A percentile compares a stretch with the other conserved stretches of the same genome.
Evolutionary conservation across 35 echinoderm and acorn worm genomes (phyloP).

Genomic region (Apostichopus japonicus): DNA sequence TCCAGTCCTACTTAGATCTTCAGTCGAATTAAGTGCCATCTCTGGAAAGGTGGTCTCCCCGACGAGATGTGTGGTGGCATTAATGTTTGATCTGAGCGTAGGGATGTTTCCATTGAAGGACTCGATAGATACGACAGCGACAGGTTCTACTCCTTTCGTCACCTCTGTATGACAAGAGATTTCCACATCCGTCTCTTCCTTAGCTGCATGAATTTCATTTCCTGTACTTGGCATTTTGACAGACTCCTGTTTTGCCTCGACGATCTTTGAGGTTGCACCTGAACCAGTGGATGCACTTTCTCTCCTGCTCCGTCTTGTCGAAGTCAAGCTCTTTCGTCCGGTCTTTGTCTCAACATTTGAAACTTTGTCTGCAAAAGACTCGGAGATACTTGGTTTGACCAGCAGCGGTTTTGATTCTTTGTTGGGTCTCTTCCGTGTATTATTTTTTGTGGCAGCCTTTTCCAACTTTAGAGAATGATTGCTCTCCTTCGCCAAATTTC

Average conservation of each 20-base stretch:
- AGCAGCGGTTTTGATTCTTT: not conserved
- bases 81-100: not conserved
- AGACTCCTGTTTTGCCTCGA: not conserved
- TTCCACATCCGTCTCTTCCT: not conserved
- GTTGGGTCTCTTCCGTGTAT: not conserved
- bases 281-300: not conserved
- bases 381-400: not conserved
- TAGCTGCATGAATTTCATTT: not conserved
- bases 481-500: not conserved
- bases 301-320: not conserved
- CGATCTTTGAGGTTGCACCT: not conserved
- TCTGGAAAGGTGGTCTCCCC: not conserved
- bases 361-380: not conserved
- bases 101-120: conserved; percentile 25
- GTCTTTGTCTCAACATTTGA: not conserved
- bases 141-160: not conserved
- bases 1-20: not conserved
- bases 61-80: not conserved
- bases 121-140: not conserved
- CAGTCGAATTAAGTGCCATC: not conserved
- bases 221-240: not conserved
- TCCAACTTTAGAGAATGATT: not conserved
- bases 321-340: not conserved
- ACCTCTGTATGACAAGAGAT: not conserved
- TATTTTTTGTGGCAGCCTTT: not conserved